phyloP scores from a whole-genome alignment of 2,113 vertebrate species.

The Cervus canadensis region DNA sequence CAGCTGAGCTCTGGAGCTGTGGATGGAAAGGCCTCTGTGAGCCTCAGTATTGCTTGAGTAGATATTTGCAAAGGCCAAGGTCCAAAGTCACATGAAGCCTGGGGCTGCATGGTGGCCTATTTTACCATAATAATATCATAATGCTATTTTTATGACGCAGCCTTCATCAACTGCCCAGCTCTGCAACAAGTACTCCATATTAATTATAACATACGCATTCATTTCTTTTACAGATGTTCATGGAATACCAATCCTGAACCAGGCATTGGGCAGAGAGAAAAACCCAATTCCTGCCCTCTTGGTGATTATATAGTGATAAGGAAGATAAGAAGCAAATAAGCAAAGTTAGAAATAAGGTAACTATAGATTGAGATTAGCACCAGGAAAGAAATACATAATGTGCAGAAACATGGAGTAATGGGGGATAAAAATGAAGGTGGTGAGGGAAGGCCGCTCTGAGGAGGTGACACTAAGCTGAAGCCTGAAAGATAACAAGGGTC shows the following conservation, averaged over 20 bases:
- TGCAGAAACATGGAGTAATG: not conserved
- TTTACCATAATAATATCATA: not conserved
- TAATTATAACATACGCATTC: not conserved
- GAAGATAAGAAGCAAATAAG: not conserved
- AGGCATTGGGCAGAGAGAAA: not conserved
- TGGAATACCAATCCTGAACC: no score
- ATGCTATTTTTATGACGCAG: not conserved
- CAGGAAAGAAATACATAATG: not conserved
- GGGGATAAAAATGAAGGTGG: no score
- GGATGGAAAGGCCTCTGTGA: not conserved
- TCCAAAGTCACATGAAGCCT: not conserved
- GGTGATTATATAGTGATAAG: not conserved
- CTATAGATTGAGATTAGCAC: not conserved
- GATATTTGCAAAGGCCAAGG: not conserved
- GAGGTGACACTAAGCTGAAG: not conserved
- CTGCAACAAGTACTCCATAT: not conserved
- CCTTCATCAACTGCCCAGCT: not conserved
- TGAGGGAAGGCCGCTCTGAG: not conserved
- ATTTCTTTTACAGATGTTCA: not conserved
- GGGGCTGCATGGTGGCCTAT: not conserved
- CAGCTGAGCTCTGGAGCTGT: rapidly evolving
- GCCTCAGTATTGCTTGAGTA: rapidly evolving
- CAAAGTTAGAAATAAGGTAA: not conserved
- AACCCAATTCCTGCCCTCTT: not conserved
- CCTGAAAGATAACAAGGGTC: not conserved